Evolutionary conservation across 2,888 invertebrate species (phyloP).

Genomic region (Machimus rusticus): DNA sequence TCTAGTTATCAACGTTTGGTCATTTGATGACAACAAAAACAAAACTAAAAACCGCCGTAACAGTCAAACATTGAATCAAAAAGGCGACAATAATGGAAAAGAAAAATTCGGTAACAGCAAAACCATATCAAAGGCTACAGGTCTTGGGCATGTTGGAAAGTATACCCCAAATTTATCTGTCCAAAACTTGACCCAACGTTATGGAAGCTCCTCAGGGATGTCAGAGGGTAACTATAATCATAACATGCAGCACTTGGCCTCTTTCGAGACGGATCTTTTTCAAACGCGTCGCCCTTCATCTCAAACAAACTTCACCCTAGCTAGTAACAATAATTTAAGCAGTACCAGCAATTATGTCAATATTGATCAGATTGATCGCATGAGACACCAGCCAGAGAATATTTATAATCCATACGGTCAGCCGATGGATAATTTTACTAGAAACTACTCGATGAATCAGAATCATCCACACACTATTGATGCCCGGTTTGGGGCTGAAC

Average conservation of each 20-base stretch:
- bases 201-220: conserved; percentile 57
- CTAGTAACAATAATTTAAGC: conserved; percentile 42
- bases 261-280: conserved; percentile 48
- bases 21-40: conserved; percentile 70
- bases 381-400: conserved; percentile 60
- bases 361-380: conserved; percentile 67
- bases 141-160: conserved; percentile 81
- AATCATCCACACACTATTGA: conserved; percentile 59
- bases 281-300: conserved; percentile 51
- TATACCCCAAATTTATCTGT: conserved; percentile 73
- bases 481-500: conserved; percentile 44
- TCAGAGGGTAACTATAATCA: conserved; percentile 18
- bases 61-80: conserved; percentile 51
- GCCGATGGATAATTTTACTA: conserved; percentile 58
- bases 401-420: conserved; percentile 50
- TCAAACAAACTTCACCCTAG: neutral
- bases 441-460: conserved; percentile 60
- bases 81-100: conserved; percentile 43
- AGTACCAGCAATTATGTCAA: conserved; percentile 65
- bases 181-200: conserved; percentile 57
- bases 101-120: conserved; percentile 81
- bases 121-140: conserved; percentile 69
- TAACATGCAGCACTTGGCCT: conserved; percentile 34
- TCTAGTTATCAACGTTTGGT: conserved; percentile 87
- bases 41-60: conserved; percentile 53